These are phyloP conservation scores for Crotalus helleri DNA, from an alignment of 2,113 vertebrate species.

Conservation along the genomic window DNA sequence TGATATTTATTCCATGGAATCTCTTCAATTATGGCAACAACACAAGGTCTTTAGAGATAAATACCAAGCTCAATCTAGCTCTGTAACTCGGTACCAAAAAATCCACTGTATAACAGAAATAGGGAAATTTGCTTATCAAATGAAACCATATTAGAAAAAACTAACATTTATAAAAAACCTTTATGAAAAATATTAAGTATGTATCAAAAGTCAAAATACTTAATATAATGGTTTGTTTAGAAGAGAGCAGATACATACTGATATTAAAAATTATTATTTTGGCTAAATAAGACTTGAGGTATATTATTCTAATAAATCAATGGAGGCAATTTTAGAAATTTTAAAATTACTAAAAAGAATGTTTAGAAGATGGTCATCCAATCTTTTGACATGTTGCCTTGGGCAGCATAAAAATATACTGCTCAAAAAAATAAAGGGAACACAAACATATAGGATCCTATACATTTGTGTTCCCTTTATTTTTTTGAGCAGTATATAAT, in stretches of 20 bases:
- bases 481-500: not conserved
- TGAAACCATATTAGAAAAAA: not conserved
- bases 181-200: not conserved
- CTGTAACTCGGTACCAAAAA: not conserved
- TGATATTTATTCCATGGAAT: not conserved
- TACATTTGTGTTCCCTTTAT: too few relatives aligned
- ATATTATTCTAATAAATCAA: not conserved
- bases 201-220: not conserved
- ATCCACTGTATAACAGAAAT: not conserved
- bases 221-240: not conserved
- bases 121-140: not conserved
- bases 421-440: too few relatives aligned
- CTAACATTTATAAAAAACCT: not conserved
- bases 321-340: not conserved
- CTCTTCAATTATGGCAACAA: not conserved
- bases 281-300: not conserved
- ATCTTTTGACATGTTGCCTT: not conserved
- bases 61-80: not conserved
- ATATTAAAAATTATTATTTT: not conserved
- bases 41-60: not conserved
- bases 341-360: not conserved
- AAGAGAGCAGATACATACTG: not conserved
- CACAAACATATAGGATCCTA: too few relatives aligned
- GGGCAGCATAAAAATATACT: not conserved
- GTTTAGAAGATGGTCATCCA: not conserved